Evolutionary conservation across 2,113 vertebrate species (phyloP).

Genomic region (Hippocampus zosterae): DNA sequence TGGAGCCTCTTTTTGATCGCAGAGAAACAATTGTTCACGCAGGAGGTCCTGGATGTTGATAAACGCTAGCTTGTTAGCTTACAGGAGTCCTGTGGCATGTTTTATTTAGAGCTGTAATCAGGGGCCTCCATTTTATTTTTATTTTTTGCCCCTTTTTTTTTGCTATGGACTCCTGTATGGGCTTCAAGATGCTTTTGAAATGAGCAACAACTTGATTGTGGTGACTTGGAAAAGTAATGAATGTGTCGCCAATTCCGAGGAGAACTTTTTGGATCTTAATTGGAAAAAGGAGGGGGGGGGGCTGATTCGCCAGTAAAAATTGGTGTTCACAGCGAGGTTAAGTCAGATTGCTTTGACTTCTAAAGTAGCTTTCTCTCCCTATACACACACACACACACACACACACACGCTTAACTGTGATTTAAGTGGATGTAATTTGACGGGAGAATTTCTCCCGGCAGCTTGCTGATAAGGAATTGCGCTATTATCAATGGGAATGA

Average conservation of each 20-base stretch:
- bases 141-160: conserved; percentile 6
- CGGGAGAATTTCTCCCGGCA: conserved; percentile 17
- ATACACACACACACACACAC: neutral
- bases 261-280: conserved; percentile 24
- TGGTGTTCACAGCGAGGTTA: conserved; percentile 25
- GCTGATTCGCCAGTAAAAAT: neutral
- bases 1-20: no score
- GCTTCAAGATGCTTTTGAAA: conserved; percentile 10
- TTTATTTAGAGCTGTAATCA: conserved; percentile 27
- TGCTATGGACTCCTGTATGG: conserved; percentile 19
- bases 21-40: conserved; percentile 1
- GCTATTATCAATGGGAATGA: neutral
- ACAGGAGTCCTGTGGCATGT: conserved; percentile 17
- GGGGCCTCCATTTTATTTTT: conserved; percentile 2
- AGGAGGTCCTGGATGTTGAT: conserved; percentile 13
- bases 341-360: conserved; percentile 34
- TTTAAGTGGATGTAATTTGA: conserved; percentile 36
- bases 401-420: conserved; percentile 13
- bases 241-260: conserved; percentile 9
- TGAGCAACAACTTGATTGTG: conserved; percentile 23
- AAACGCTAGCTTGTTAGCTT: neutral
- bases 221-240: conserved; percentile 13
- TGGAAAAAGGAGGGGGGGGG: neutral
- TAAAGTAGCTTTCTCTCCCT: conserved; percentile 8
- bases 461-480: neutral